Conservation (phyloP, 2,888 invertebrate genomes). For the Xestobium rufovillosum region DNA sequence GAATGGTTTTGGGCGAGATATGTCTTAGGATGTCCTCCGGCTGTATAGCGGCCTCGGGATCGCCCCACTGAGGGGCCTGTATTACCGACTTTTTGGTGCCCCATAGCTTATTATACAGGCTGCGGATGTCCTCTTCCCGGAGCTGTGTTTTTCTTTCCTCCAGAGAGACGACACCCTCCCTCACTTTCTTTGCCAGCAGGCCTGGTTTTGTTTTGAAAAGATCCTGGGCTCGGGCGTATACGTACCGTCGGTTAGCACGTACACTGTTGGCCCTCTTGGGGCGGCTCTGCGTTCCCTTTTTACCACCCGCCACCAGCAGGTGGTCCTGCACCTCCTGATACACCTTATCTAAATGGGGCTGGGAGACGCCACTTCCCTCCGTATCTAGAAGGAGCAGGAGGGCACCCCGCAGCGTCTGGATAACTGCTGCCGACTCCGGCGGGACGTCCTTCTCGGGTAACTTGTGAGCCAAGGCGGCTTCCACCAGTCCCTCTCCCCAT, state of each 20-base stretch:
- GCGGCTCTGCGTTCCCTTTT: slow-evolving; percentile 5
- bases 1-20: too few species aligned
- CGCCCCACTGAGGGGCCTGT: slow-evolving; percentile 19
- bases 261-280: slow-evolving; percentile 11
- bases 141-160: slow-evolving; percentile 7
- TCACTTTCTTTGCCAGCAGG: slow-evolving; percentile 26
- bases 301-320: background rate
- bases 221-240: slow-evolving; percentile 31
- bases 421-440: slow-evolving; percentile 8
- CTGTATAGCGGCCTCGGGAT: slow-evolving; percentile 5
- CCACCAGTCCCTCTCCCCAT: slow-evolving; percentile 9
- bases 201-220: slow-evolving; percentile 29
- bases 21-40: slow-evolving; percentile 12
- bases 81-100: slow-evolving; percentile 21
- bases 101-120: slow-evolving; percentile 28
- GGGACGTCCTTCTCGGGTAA: slow-evolving; percentile 10
- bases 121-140: slow-evolving; percentile 14
- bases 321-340: slow-evolving; percentile 9
- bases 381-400: slow-evolving; percentile 9
- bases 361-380: slow-evolving; percentile 13
- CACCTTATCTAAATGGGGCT: slow-evolving; percentile 15
- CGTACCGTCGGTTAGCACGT: slow-evolving; percentile 20
- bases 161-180: slow-evolving; percentile 23
- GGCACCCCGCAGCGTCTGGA: slow-evolving; percentile 14
- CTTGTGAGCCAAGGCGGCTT: slow-evolving; percentile 7